Percentiles rank a stretch among this genome's conserved stretches.
Evolutionary conservation across 1,140 invertebrate genomes (phyloP).

Genomic region (Pogonomyrmex californicus): DNA sequence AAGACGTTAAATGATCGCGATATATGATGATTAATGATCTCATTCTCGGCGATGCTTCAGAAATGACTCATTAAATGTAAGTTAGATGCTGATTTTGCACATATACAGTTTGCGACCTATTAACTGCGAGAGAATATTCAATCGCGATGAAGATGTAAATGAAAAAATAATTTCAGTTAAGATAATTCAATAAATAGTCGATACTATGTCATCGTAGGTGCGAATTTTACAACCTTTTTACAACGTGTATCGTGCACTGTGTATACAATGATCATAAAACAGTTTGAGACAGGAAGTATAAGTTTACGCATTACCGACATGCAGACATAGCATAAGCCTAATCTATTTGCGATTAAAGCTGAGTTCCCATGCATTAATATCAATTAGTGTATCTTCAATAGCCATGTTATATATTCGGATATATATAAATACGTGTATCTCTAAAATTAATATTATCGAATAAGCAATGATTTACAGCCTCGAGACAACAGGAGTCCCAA

Average conservation of each 20-base stretch:
- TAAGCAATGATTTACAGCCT: neutral
- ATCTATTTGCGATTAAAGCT: constrained; percentile 56
- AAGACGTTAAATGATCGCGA: neutral
- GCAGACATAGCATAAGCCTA: constrained; percentile 50
- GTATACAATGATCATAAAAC: constrained; percentile 41
- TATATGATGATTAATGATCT: constrained; percentile 6
- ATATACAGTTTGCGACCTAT: constrained; percentile 5
- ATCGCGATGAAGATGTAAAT: neutral
- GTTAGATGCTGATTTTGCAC: neutral
- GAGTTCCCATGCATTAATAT: constrained; percentile 41
- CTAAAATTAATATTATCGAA: neutral
- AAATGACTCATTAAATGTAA: neutral
- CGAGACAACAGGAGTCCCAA: neutral
- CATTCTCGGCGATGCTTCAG: neutral
- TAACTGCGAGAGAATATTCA: constrained; percentile 2
- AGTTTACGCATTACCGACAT: constrained; percentile 49
- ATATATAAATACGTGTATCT: neutral
- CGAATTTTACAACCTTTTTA: constrained; percentile 13
- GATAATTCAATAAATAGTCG: neutral
- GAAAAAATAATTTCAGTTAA: neutral
- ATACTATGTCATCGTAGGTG: neutral
- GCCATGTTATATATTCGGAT: neutral
- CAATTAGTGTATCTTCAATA: neutral
- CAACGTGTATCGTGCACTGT: constrained; percentile 36
- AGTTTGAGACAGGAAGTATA: constrained; percentile 45